phyloP scores from a whole-genome alignment of 1,140 invertebrate genomes.

The Maconellicoccus hirsutus region DNA sequence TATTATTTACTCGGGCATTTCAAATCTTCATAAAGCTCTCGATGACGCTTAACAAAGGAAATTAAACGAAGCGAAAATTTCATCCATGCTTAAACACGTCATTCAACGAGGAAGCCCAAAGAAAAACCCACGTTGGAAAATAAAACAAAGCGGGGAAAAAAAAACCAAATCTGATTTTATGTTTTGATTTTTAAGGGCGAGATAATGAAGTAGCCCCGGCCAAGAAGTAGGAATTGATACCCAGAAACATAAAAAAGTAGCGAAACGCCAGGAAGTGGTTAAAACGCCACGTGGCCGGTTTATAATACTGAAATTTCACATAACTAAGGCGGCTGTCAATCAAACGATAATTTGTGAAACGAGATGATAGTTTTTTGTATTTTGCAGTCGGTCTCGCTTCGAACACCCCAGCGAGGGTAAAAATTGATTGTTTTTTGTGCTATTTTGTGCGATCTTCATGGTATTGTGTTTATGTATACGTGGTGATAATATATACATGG shows the following conservation, averaged over 20 bases:
- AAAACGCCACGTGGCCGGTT: constrained; percentile 17
- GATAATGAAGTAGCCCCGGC: constrained; percentile 13
- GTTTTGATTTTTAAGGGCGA: constrained; percentile 21
- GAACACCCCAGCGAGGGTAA: too few species aligned
- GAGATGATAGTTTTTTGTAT: not conserved
- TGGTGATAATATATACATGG: too few species aligned
- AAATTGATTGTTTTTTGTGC: too few species aligned
- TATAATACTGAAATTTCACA: constrained; percentile 18
- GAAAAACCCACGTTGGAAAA: not conserved
- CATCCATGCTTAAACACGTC: constrained; percentile 16
- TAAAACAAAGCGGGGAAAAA: not conserved
- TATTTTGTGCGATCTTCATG: too few species aligned
- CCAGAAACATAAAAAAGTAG: constrained; percentile 12
- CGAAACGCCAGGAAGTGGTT: constrained; percentile 17
- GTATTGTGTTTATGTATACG: too few species aligned
- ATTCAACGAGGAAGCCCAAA: not conserved
- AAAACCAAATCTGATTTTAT: constrained; percentile 16
- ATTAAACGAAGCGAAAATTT: constrained; percentile 16
- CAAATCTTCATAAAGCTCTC: constrained; percentile 9
- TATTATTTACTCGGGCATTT: not conserved
- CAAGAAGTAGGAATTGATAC: not conserved
- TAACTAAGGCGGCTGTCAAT: constrained; percentile 13
- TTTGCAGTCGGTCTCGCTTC: not conserved
- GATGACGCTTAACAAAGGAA: constrained; percentile 9
- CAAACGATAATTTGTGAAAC: constrained; percentile 21